A percentile compares a stretch with the other conserved stretches of the same genome.
These are phyloP conservation scores for Drosophila quinaria DNA, from an alignment of 2,888 invertebrate species.

Conservation along the genomic window DNA sequence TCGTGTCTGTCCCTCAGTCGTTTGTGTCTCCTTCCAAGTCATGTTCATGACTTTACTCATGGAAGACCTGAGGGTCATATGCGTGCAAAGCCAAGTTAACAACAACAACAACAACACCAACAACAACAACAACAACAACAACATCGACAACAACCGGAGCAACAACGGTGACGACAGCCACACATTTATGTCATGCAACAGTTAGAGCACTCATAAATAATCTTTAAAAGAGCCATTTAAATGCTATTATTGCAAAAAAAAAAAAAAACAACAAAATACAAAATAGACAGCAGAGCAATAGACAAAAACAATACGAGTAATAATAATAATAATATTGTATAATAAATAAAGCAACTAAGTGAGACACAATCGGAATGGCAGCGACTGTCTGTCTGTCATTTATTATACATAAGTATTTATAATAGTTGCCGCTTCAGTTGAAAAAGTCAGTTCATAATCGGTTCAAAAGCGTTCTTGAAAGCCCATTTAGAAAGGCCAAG, in stretches of 20 bases:
- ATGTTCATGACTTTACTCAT: constrained; percentile 64
- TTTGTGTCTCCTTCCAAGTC: constrained; percentile 39
- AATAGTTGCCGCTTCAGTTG: constrained; percentile 27
- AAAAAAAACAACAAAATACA: constrained; percentile 24
- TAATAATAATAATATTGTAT: constrained; percentile 36
- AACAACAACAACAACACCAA: constrained; percentile 7
- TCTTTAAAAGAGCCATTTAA: constrained; percentile 75
- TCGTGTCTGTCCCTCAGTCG: constrained; percentile 26
- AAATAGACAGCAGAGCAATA: constrained; percentile 7
- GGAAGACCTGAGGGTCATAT: constrained; percentile 67
- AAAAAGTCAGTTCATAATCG: constrained; percentile 5
- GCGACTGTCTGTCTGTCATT: constrained; percentile 42
- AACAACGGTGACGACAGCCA: constrained; percentile 48
- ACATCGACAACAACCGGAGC: constrained; percentile 31
- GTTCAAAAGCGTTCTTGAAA: constrained; percentile 13
- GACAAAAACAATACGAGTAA: constrained; percentile 6
- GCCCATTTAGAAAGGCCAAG: background rate
- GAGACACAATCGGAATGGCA: constrained; percentile 54
- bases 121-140: constrained; percentile 20
- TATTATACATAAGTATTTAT: constrained; percentile 37
- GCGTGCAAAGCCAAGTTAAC: constrained; percentile 48
- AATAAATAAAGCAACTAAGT: constrained; percentile 56
- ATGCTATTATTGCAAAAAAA: constrained; percentile 63
- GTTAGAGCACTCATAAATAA: constrained; percentile 68
- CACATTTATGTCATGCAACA: constrained; percentile 66